These are phyloP conservation scores for Platyura marginata DNA, from an alignment of 1,140 invertebrate species.

Conservation along the genomic window DNA sequence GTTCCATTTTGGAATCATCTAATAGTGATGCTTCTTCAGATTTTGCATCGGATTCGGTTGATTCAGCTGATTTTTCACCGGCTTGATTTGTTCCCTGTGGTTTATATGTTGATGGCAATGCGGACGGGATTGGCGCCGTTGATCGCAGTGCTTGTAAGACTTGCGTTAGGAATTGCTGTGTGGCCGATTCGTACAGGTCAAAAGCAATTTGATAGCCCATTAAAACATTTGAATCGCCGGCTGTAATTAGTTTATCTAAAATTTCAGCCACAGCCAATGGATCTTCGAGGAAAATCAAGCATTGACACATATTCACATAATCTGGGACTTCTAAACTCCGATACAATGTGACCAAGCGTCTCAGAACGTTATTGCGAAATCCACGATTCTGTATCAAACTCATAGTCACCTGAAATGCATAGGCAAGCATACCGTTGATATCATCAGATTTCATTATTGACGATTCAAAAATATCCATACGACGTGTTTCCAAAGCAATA, in stretches of 20 bases:
- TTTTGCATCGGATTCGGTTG: constrained; percentile 13
- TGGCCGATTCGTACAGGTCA: constrained; percentile 97
- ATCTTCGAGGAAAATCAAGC: constrained; percentile 90
- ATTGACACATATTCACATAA: constrained; percentile 93
- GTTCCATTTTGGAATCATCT: constrained; percentile 18
- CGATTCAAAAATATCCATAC: constrained; percentile 87
- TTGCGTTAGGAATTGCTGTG: constrained; percentile 86
- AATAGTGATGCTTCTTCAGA: neutral
- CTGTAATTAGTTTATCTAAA: constrained; percentile 67
- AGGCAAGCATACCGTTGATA: constrained; percentile 74
- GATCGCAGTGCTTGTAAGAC: constrained; percentile 67
- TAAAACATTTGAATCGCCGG: constrained; percentile 47
- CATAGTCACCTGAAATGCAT: constrained; percentile 92
- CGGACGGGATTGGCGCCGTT: constrained; percentile 68
- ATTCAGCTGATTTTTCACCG: constrained; percentile 5
- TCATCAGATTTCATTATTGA: constrained; percentile 86
- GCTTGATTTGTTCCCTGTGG: constrained; percentile 34
- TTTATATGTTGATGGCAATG: constrained; percentile 50
- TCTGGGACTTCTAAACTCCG: constrained; percentile 71
- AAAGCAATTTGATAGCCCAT: constrained; percentile 99
- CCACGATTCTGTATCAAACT: constrained; percentile 83
- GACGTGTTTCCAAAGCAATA: constrained; percentile 81
- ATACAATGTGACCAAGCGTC: constrained; percentile 79
- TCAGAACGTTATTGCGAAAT: constrained; percentile 77
- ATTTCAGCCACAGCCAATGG: constrained; percentile 78